These are phyloP conservation scores for Chelonus formosanus DNA, from an alignment of 2,888 invertebrate species.

Conservation along the genomic window DNA sequence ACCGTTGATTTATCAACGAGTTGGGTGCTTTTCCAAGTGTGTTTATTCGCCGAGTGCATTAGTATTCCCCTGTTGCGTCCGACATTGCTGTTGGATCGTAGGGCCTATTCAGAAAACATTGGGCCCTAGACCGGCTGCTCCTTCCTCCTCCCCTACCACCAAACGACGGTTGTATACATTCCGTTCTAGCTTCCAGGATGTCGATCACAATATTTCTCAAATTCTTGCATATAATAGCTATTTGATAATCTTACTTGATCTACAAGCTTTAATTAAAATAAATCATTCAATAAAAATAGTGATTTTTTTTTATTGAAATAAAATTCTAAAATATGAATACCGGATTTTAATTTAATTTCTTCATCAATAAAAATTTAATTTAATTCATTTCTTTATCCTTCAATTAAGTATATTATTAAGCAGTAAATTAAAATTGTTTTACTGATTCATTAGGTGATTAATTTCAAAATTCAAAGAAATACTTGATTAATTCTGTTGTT, in stretches of 20 bases:
- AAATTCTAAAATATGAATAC: no score
- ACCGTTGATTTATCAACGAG: constrained; percentile 16
- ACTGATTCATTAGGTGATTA: no score
- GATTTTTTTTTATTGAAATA: no score
- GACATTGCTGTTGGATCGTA: constrained; percentile 51
- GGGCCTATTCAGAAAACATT: constrained; percentile 58
- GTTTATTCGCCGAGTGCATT: constrained; percentile 42
- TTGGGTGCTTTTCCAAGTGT: constrained; percentile 12
- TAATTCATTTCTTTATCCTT: constrained; percentile 23
- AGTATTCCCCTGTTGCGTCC: constrained; percentile 54
- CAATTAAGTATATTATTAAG: no score
- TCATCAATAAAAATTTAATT: not conserved
- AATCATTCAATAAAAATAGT: no score
- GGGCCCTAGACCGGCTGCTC: constrained; percentile 39
- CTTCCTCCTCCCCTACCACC: constrained; percentile 15
- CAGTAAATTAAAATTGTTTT: no score
- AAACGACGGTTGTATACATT: constrained; percentile 5
- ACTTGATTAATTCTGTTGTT: no score
- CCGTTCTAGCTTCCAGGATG: not conserved
- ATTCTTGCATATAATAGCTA: not conserved
- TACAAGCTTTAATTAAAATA: no score
- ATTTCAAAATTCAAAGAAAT: no score
- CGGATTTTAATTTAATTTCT: no score
- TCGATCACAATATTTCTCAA: no score
- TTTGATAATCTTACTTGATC: no score